Conservation (phyloP, 2,797 vertebrate species). For the Morelia viridis region DNA sequence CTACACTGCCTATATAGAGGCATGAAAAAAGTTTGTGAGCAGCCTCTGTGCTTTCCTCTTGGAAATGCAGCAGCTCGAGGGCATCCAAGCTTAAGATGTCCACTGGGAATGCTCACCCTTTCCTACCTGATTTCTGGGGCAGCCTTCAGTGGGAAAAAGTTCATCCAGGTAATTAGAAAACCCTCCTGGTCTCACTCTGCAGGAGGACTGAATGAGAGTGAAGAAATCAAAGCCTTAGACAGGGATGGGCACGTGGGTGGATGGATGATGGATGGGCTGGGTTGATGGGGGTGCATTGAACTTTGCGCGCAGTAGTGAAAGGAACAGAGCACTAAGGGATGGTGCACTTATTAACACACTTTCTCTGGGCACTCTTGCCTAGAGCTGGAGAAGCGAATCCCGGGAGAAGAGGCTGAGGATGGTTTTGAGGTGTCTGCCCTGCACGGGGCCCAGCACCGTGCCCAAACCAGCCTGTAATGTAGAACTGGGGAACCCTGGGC, state of each 20-base stretch:
- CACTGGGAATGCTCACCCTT: slow-evolving; percentile 64
- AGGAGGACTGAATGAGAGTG: background rate
- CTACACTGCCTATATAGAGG: slow-evolving; percentile 40
- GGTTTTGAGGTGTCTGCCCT: slow-evolving; percentile 43
- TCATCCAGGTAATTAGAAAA: slow-evolving; percentile 32
- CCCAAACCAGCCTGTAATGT: slow-evolving; percentile 40
- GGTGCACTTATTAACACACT: slow-evolving; percentile 11
- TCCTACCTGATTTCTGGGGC: slow-evolving; percentile 66
- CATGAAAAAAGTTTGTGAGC: slow-evolving; percentile 30
- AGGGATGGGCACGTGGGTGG: background rate
- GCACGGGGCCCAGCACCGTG: slow-evolving; percentile 40
- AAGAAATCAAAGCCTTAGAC: background rate
- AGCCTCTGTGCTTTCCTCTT: slow-evolving; percentile 34
- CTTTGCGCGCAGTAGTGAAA: background rate
- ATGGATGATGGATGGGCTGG: background rate
- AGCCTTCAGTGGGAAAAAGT: slow-evolving; percentile 38
- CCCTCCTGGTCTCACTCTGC: slow-evolving; percentile 12
- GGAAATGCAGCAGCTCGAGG: slow-evolving; percentile 29
- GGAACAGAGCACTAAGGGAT: background rate
- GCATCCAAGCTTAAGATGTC: slow-evolving; percentile 32
- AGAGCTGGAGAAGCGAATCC: slow-evolving; percentile 2
- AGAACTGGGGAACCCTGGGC: slow-evolving; percentile 42
- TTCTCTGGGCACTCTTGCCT: slow-evolving; percentile 31
- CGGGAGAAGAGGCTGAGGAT: slow-evolving; percentile 16
- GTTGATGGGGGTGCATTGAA: background rate